These are phyloP conservation scores for Anarhynchus alexandrinus DNA, from an alignment of 2,113 vertebrate species.

Conservation along the genomic window DNA sequence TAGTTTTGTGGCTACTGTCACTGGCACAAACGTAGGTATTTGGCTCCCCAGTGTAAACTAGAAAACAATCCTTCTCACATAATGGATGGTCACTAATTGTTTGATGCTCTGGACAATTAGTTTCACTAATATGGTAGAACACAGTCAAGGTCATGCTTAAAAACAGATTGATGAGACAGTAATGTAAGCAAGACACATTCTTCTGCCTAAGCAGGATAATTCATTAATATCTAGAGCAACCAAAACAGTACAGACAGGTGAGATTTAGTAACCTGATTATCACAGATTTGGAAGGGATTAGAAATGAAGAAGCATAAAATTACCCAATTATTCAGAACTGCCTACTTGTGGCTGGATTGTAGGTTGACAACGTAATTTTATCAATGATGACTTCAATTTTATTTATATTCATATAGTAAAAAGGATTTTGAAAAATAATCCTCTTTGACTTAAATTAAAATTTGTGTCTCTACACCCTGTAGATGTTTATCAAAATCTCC, in stretches of 20 bases:
- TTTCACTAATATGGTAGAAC: not conserved
- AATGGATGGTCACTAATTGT: not conserved
- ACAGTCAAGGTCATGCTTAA: not conserved
- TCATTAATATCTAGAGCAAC: not conserved
- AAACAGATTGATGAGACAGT: not conserved
- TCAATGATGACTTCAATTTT: not conserved
- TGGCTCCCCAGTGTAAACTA: not conserved
- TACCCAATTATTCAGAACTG: not conserved
- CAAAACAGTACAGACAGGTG: not conserved
- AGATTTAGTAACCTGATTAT: not conserved
- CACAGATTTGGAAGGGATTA: not conserved
- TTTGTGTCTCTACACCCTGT: not conserved
- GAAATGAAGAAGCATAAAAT: not conserved
- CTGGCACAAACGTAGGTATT: not conserved
- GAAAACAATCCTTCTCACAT: not conserved
- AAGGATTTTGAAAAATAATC: not conserved
- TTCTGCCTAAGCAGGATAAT: not conserved
- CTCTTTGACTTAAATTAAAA: not conserved
- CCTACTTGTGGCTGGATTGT: not conserved
- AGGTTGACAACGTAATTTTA: not conserved
- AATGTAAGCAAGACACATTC: not conserved
- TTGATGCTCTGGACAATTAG: not conserved
- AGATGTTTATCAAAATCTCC: not conserved
- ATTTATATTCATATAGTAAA: not conserved
- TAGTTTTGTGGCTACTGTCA: not conserved